Base-by-base conservation (phyloP, 2,888 invertebrate genomes). In the Tuberolachnus salignus region DNA sequence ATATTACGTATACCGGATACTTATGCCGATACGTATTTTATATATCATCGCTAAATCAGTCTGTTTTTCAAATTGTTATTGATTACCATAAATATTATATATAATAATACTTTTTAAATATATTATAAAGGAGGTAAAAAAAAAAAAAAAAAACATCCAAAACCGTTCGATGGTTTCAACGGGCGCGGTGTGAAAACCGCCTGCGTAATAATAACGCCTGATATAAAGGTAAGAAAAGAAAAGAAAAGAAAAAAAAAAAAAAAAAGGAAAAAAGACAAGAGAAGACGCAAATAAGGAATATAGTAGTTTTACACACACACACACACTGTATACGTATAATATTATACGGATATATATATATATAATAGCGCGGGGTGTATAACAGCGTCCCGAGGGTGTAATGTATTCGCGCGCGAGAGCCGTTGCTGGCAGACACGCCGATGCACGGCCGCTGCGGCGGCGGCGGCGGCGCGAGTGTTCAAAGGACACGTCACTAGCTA, bases 401-500 rank as follows among this genome's bases (percentile, higher is more conserved):
- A 75, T 75, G 67, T 78, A 78, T 67, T 59, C 59, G 67, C 59
- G 71, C 55, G 55, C 26, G 72, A 8, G 71, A n/a, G n/a, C n/a
- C n/a, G 34, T 34, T 6, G 34, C 3, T 34, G n/a, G 34, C 34
- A 34, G 75, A 74, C 66, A 66, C 74, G 53, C 57, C 66, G 74
- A 61, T 51, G 51, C 34, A 6, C 34, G 34, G 34, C 34, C 3
- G 34, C 34, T 3, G 34, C 34, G 34, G 61, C 42, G 34, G 51
- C 53, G 51, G 49, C 55, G 42, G 57, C 16, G 46, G 66, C 66
- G 75, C n/a, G 75, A 63, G 46, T 49, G 69, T 74, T 74, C 73
- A 74, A 74, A 74, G 63, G 73, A 74, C 67, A 44, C 59, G 78
- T 78, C 78, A 78, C 78, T 51, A 49, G 78, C 59, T 69, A 67